Base-by-base conservation (phyloP, 2,113 vertebrate species). In the Pedetes capensis region DNA sequence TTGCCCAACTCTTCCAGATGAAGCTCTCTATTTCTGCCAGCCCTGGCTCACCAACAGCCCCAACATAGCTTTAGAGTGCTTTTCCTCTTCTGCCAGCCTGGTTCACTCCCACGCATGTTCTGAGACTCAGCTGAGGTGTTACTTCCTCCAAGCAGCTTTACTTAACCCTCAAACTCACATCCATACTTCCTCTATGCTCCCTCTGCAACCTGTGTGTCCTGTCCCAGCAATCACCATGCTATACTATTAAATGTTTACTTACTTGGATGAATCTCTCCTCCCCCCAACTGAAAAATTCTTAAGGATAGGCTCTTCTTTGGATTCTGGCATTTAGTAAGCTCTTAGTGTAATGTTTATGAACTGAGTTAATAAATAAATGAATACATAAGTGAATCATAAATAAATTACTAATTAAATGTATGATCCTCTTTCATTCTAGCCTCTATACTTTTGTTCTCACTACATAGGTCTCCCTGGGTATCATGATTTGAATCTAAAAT, bases 71-170 rank as follows among this genome's bases (percentile, higher is more conserved):
- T 81, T 87, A 72, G 74, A 94, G 87, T 44, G 81, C 12, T 90
- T 84, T 75, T 93, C 69, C 47, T 85, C 61, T 83, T 83, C 85
- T 74, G 37, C 87, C 82, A 94, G 63, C 72, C 85, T 95, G 74
- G 76, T 84, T 95, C 82, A 90, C 92, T 87, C 88, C 92, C 94
- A 95, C 78, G 69, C 76, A 92, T 84, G 79, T 96, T 96, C 93
- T 87, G 55, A 96, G 44, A 87, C 42, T 92, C 83, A 92, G 72
- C 78, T 90, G 61, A 93, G 63, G 66, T 95, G 83, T 94, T 74
- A 88, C 39, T 96, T 96, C 80, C 90, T 78, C 81, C 63, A 78
- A 81, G 71, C 92, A 90, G 81, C 81, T 95, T 91, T 90, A 93
- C 89, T 95, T 96, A 97, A 94, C 61, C 34, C 66, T 85, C 47